Evolutionary conservation across 2,888 invertebrate species (phyloP), one percentile per base, ranked within the genome.

Genomic region (Megalurothrips usitatus): DNA sequence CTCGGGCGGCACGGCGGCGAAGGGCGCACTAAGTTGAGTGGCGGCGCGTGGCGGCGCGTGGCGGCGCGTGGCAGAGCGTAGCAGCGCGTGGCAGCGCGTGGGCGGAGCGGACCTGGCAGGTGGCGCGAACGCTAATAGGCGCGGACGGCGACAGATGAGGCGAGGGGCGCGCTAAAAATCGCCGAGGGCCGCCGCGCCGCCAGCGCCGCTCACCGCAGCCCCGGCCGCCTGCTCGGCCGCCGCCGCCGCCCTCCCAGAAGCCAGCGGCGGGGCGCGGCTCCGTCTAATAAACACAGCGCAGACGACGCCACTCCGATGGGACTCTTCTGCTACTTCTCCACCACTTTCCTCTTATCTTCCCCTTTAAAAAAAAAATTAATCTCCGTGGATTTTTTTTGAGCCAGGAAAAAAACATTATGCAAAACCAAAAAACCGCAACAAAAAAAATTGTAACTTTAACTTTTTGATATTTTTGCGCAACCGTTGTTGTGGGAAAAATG

Each of bases 61-160:
- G 26, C 23, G 23, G 26, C 3, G 68, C 26, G 68, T 10, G 68
- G 26, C 26, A 10, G 68, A 9, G 68, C 26, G 68, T 4, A 10
- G 26, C 68, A 26, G 26, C 23, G 68, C 23, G 68, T 11, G 26
- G 68, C 68, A 1, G 23, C 9, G 68, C 68, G 68, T 8, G 26
- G 68, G 26, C 68, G 68, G 26, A 23, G n/a, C n/a, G 26, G 68
- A 26, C 23, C 68, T 12, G 68, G 68, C 68, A 75, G 68, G 68
- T 75, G 68, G 68, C 68, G 26, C 23, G 23, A 26, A 75, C 68
- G 68, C 68, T 75, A 75, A 75, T 75, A 26, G 23, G 11, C 23
- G 68, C 26, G 26, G 68, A 75, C 68, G 68, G 68, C 68, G 26
- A 75, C 68, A 23, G 26, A 75, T 75, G 68, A 75, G 68, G 68